phyloP scores from a whole-genome alignment of 2,888 invertebrate species.

The Chesias legatella region DNA sequence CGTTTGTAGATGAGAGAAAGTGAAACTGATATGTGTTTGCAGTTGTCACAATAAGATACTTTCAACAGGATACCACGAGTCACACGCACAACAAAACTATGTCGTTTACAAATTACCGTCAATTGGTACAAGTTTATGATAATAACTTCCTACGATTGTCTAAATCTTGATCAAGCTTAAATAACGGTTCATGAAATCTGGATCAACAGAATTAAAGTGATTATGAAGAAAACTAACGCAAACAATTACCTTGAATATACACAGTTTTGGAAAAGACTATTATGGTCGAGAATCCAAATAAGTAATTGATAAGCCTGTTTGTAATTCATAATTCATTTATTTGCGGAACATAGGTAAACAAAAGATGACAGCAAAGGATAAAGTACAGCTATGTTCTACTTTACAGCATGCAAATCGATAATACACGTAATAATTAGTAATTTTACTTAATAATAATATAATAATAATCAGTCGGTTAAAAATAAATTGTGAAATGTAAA shows the following conservation, averaged over 20 bases:
- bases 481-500: no score
- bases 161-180: constrained; percentile 35
- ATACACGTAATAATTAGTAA: no score
- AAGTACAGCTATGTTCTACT: no score
- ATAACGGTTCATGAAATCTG: constrained; percentile 47
- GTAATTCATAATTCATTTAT: no score
- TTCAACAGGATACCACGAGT: constrained; percentile 69
- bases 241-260: constrained; percentile 35
- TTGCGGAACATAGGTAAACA: no score
- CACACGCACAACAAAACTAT: constrained; percentile 33
- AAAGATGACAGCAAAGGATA: no score
- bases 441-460: no score
- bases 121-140: constrained; percentile 44
- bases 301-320: no score
- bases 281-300: constrained; percentile 18
- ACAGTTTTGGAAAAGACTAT: constrained; percentile 21
- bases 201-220: constrained; percentile 48
- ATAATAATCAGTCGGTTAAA: no score
- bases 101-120: constrained; percentile 39
- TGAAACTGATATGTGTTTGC: constrained; percentile 71
- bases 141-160: constrained; percentile 55
- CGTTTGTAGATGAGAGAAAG: constrained; percentile 69
- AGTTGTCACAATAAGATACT: constrained; percentile 59
- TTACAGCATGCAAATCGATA: no score
- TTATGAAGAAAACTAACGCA: constrained; percentile 47